These are phyloP conservation scores for Meleagris gallopavo DNA, from an alignment of 2,113 vertebrate species.

Conservation along the genomic window DNA sequence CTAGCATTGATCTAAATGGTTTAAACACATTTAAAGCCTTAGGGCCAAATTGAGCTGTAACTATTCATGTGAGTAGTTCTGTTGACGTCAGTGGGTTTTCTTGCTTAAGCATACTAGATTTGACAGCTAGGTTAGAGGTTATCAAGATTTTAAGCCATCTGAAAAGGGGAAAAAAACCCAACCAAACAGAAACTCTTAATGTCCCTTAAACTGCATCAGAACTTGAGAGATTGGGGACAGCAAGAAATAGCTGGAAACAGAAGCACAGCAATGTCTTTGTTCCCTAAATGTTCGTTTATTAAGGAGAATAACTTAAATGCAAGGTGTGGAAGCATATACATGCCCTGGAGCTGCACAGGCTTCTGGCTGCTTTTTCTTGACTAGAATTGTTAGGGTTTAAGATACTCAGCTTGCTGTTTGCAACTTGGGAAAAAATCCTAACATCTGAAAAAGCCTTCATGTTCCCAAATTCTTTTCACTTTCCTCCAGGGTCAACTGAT, in stretches of 20 bases:
- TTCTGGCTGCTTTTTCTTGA: neutral
- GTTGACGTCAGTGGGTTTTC: constrained; percentile 23
- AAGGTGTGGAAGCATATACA: neutral
- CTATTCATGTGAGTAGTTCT: constrained; percentile 3
- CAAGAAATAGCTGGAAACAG: neutral
- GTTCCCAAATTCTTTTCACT: neutral
- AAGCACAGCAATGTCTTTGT: neutral
- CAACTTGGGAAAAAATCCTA: neutral
- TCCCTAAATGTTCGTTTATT: neutral
- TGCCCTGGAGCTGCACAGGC: neutral
- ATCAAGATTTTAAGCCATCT: neutral
- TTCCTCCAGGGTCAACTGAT: neutral
- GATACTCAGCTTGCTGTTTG: neutral
- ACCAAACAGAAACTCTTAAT: neutral
- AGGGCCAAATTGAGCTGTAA: constrained; percentile 8
- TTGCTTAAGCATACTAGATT: neutral
- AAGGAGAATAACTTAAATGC: neutral
- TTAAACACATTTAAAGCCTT: constrained; percentile 30
- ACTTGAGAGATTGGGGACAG: neutral
- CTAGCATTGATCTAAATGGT: constrained; percentile 4
- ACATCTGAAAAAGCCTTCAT: neutral
- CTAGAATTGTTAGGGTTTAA: neutral
- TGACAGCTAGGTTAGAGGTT: constrained; percentile 29
- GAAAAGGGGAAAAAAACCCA: neutral
- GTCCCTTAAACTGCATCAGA: neutral